Conservation (phyloP, 2,113 vertebrate genomes). For the Labeo rohita region DNA sequence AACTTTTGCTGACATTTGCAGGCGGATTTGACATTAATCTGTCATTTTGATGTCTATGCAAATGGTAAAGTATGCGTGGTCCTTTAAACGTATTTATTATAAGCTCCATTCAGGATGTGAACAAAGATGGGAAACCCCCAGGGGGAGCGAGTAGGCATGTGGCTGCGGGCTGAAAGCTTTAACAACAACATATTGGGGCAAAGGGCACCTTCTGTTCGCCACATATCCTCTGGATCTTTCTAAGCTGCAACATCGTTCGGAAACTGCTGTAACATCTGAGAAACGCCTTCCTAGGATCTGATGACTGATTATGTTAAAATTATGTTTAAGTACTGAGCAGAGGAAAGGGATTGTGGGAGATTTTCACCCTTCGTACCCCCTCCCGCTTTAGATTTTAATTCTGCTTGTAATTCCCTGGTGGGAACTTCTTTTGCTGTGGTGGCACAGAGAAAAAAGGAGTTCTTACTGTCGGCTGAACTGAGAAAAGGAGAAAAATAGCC, state of each 20-base stretch:
- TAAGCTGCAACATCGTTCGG: background rate
- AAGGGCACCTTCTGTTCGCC: background rate
- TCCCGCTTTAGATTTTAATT: slow-evolving; percentile 58
- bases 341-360: slow-evolving; percentile 59
- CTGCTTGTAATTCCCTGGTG: slow-evolving; percentile 61
- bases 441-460: slow-evolving; percentile 31
- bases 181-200: slow-evolving; percentile 17
- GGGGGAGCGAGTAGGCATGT: slow-evolving; percentile 5
- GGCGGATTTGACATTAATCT: slow-evolving; percentile 65
- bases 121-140: slow-evolving; percentile 54
- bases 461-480: slow-evolving; percentile 27
- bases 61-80: slow-evolving; percentile 54
- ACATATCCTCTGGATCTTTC: slow-evolving; percentile 9
- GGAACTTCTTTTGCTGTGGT: slow-evolving; percentile 28
- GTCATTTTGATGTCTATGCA: slow-evolving; percentile 63
- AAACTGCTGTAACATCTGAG: slow-evolving; percentile 23
- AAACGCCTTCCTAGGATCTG: slow-evolving; percentile 51
- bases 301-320: slow-evolving; percentile 58
- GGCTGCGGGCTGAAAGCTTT: slow-evolving; percentile 4
- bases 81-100: slow-evolving; percentile 70
- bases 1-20: slow-evolving; percentile 41
- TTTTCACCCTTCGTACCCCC: slow-evolving; percentile 57
- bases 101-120: slow-evolving; percentile 69
- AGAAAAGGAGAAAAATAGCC: slow-evolving; percentile 52
- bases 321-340: slow-evolving; percentile 56